Conservation (phyloP, 2,797 vertebrate genomes). For the Lophotriccus pileatus region DNA sequence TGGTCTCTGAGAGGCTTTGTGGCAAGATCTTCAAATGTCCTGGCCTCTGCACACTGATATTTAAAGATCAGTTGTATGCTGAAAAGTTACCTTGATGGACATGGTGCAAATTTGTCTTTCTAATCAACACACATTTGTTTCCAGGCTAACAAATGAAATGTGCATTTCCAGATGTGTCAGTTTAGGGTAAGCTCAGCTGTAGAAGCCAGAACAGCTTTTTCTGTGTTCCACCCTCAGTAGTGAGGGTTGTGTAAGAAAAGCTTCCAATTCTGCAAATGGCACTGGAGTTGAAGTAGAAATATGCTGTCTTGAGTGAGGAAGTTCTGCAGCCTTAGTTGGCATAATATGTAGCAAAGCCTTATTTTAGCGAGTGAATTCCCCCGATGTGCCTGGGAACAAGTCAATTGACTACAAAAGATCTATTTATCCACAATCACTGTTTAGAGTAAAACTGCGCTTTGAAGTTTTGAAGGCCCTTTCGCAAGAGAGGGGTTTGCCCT, state of each 20-base stretch:
- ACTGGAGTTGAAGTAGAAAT: neutral
- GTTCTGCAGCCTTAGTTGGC: neutral
- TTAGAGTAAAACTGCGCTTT: constrained; percentile 13
- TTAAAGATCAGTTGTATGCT: neutral
- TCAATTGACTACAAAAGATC: neutral
- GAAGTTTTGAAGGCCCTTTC: constrained; percentile 27
- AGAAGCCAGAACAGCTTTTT: neutral
- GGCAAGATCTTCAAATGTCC: neutral
- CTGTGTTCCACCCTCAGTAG: neutral
- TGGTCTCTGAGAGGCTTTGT: neutral
- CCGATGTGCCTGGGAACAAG: neutral
- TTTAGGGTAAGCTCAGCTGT: neutral
- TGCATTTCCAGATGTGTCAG: neutral
- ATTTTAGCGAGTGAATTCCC: neutral
- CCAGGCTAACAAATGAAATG: neutral
- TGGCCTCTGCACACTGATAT: accelerated
- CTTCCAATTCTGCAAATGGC: neutral
- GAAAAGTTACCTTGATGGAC: neutral
- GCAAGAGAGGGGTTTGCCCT: constrained; percentile 42
- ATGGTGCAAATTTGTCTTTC: neutral
- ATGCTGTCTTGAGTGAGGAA: neutral
- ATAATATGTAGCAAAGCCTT: neutral
- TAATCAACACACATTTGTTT: neutral
- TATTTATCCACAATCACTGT: neutral
- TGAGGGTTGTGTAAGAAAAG: neutral